Evolutionary conservation across 64 coral and sea anemone genomes (phyloP), one percentile per base, ranked within the genome.

Genomic region (Porites lutea): DNA sequence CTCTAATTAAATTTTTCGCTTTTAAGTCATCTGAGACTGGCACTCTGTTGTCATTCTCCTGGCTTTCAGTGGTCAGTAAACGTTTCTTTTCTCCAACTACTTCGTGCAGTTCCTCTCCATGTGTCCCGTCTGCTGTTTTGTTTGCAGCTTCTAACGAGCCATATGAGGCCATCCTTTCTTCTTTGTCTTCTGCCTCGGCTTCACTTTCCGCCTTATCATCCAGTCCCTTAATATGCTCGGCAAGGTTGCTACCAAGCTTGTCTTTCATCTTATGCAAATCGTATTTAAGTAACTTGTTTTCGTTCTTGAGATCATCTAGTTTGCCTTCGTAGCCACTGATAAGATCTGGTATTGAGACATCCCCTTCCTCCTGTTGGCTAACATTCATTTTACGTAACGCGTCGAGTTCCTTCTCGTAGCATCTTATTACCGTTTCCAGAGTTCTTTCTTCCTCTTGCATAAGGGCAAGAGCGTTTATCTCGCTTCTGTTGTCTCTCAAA

Each of bases 311-410:
- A 11, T 74, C 52, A 65, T 83, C 68, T 6, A 91, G 51, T 72
- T 74, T 46, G 18, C 18, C 65, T 79, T 94, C 88, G 79, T 90
- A 94, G 13, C 66, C 85, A 14, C 74, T 59, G 8, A 90, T 50
- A 23, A 90, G 83, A 14, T 94, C 77, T 51, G 75, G 79, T 68
- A 69, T 65, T 13, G 88, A 63, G 7, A 67, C 50, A 8, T 79
- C 48, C 58, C 71, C 61, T 14, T 77, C 14, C 4, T 63, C 3
- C 12, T 47, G 2, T 63, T 82, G 13, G 14, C 47, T 4, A 3
- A 50, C 4, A 64, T 13, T 27, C 6, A 82, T 27, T 47, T 64
- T 48, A 0, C 37, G 21, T 22, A 52, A n/a, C 5, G 65, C 83
- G 51, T 74, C 27, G 22, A 72, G 48, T 48, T 92, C 21, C 27